Conservation (phyloP, 2,113 vertebrate species). For the Accipiter cooperii region DNA sequence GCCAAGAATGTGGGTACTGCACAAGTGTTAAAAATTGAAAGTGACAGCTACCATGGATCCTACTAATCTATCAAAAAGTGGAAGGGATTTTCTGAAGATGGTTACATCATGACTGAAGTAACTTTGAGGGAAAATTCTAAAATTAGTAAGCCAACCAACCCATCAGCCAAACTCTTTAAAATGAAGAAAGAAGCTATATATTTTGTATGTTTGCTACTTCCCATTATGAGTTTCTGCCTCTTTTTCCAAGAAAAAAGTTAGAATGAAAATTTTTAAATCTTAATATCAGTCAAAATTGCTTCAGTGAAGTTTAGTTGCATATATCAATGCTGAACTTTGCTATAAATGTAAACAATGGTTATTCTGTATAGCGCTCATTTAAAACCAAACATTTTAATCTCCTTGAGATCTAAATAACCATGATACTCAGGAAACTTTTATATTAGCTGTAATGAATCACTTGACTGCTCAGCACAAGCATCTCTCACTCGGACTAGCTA, state of each 20-base stretch:
- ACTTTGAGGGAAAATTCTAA: not conserved
- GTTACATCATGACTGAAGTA: not conserved
- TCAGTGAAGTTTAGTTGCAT: not conserved
- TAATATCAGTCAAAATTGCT: not conserved
- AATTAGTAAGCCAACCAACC: not conserved
- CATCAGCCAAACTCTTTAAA: not conserved
- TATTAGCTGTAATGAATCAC: not conserved
- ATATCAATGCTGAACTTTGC: not conserved
- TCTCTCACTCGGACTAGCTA: not conserved
- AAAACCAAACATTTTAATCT: not conserved
- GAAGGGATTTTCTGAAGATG: not conserved
- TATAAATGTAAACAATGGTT: not conserved
- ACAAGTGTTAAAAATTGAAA: not conserved
- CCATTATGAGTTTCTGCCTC: not conserved
- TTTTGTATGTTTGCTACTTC: not conserved
- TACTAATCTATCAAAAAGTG: not conserved
- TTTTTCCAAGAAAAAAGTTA: not conserved
- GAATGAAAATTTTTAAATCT: not conserved
- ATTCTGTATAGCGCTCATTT: not conserved
- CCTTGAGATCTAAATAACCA: not conserved
- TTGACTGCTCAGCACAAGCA: not conserved
- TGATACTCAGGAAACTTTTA: not conserved
- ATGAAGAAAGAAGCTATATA: not conserved
- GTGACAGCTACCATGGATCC: not conserved
- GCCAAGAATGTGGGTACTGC: not conserved